Conservation (phyloP, 2,113 vertebrate species). For the Otis tarda region DNA sequence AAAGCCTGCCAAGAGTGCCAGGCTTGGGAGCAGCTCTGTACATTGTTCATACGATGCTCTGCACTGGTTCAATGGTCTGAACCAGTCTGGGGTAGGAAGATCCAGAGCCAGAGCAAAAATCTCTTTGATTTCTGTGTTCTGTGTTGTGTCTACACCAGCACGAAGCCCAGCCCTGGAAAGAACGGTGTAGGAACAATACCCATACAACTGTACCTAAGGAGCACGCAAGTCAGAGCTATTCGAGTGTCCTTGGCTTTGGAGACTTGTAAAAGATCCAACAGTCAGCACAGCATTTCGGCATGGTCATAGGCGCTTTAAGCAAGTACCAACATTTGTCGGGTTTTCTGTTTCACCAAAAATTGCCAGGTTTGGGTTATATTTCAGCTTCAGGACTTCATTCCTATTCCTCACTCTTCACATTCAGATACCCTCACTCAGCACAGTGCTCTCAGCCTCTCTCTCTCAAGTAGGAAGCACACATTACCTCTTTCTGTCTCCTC, state of each 20-base stretch:
- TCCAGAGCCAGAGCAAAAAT: not conserved
- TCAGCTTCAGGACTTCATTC: not conserved
- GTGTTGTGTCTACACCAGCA: not conserved
- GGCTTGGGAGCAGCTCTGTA: not conserved
- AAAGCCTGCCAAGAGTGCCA: rapidly evolving
- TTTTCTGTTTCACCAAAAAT: not conserved
- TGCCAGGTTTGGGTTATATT: not conserved
- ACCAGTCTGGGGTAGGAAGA: not conserved
- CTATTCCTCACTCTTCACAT: not conserved
- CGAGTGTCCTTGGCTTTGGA: not conserved
- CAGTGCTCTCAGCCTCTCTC: not conserved
- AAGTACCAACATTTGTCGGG: not conserved
- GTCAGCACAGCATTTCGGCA: not conserved
- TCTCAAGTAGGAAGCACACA: not conserved
- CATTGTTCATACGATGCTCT: not conserved
- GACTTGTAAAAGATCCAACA: not conserved
- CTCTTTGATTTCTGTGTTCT: not conserved
- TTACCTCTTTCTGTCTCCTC: not conserved
- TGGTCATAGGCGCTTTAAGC: not conserved
- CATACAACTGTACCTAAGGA: not conserved
- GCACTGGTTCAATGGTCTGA: not conserved
- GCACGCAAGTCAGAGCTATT: not conserved
- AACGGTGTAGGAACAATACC: not conserved
- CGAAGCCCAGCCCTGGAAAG: not conserved
- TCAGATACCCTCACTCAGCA: not conserved